Evolutionary conservation across 2,888 invertebrate genomes (phyloP), one percentile per base, ranked within the genome.

Genomic region (Drosophila paracracens): DNA sequence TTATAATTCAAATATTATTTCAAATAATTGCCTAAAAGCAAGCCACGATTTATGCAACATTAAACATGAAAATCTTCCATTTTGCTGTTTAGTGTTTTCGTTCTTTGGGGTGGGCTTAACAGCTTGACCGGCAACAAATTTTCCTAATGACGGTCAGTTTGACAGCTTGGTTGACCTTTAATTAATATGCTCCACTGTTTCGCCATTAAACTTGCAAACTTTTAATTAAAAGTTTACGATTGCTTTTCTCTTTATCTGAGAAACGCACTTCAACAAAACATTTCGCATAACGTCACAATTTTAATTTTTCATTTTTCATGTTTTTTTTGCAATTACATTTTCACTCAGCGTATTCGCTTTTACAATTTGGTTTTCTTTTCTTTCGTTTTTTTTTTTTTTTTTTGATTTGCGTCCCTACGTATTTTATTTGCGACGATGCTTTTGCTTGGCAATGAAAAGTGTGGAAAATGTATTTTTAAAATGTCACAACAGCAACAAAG

Each of bases 401-500:
- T 2, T 21, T 43, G 11, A 46, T 16, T 72, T 80, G 13, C 33
- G 33, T 74, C 76, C 76, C 88, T 85, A 68, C 70, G 73, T 66
- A 73, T 71, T 83, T 81, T 76, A 79, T 82, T 71, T 80, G 79
- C 70, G 64, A 76, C 76, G 65, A 63, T 66, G 59, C 63, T 66
- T 78, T 51, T 25, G 60, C 64, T 70, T 82, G 82, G 83, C 83
- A 85, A 82, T 84, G 83, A 84, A 84, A 79, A 82, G 67, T 72
- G 79, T 81, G 76, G 81, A 82, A 88, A 82, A 88, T 81, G 62
- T 84, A 88, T 84, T 88, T 84, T 76, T 84, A 84, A 59, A 79
- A 65, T 64, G 67, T 48, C 53, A 52, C 58, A 64, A 67, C 36
- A 76, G 67, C 46, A 38, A 8, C 35, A 35, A 35, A 43, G 6